Percentiles rank a stretch among this genome's conserved stretches.
Evolutionary conservation across 2,113 vertebrate species (phyloP).

Genomic region (Channa maculata): DNA sequence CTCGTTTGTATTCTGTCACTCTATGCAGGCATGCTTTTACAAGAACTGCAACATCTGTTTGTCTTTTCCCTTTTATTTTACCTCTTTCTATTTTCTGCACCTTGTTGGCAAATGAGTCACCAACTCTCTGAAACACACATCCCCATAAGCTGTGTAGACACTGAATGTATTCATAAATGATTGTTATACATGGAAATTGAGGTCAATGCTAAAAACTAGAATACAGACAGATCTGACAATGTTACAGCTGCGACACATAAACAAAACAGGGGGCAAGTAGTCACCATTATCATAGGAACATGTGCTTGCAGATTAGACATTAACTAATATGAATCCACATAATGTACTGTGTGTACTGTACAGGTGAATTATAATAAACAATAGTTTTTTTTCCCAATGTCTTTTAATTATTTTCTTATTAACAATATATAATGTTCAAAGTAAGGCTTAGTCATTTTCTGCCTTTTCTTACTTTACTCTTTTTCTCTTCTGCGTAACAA

Average conservation of each 20-base stretch:
- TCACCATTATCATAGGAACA: constrained; percentile 6
- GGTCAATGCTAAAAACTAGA: constrained; percentile 13
- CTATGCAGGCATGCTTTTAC: background rate
- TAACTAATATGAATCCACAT: background rate
- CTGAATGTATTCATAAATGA: constrained; percentile 3
- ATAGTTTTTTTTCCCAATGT: background rate
- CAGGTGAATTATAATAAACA: background rate
- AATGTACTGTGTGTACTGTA: background rate
- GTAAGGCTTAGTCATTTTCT: background rate
- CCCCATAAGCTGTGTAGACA: background rate
- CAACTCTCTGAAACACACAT: constrained; percentile 11
- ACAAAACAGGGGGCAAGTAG: background rate
- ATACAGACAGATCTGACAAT: background rate
- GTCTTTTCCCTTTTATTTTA: constrained; percentile 9
- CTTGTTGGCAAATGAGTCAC: constrained; percentile 11
- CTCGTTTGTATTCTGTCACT: constrained; percentile 7
- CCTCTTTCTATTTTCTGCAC: background rate
- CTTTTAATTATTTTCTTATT: no score
- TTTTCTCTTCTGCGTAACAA: background rate
- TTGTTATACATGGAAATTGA: constrained; percentile 27
- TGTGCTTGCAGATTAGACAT: constrained; percentile 18
- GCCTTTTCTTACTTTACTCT: background rate
- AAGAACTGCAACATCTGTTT: constrained; percentile 3
- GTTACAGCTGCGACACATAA: constrained; percentile 2
- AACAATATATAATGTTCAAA: background rate